Evolutionary conservation across 1,140 invertebrate species (phyloP), one percentile per base, ranked within the genome.

Genomic region (Danaus melanippus): DNA sequence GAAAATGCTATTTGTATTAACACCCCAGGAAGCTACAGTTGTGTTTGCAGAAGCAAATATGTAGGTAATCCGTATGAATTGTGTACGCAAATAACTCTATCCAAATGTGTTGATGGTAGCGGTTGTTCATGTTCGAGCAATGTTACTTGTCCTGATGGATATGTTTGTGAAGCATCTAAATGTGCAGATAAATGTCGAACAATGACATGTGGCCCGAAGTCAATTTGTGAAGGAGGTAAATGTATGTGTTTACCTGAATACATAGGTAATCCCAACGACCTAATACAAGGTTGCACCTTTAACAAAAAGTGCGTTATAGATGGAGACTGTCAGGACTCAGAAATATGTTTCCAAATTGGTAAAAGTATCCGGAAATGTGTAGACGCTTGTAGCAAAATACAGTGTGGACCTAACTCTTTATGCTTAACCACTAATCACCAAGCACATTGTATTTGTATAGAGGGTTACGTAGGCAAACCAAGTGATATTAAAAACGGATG

Each of bases 331-430:
- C 90, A 91, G 53, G 89, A 92, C 62, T 90, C 92, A 9, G 92
- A 97, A 86, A 96, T 96, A 69, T 97, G 95, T 75, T 95, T 96
- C 82, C 93, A 95, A 86, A 71, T 94, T 42, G 90, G 92, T 32
- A 93, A 92, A 85, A 92, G 92, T 8, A 72, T 91, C 4, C 88
- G 95, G 42, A 94, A 94, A 77, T 96, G 95, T 80, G 91, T 96
- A 1, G 94, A 96, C 70, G 94, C 93, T 4, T 97, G 95, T 71
- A 92, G 91, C 53, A 95, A 95, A 82, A 87, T 94, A 9, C 94
- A 96, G 69, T 97, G 96, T 77, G 96, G 96, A 10, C 95, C 95
- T 1, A 97, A 97, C 79, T 95, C 95, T 4, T 79, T 96, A 1
- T 97, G 96, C 72, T 89, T 96, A 0, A 91, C 93, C 12, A 90